Conservation (phyloP, 2,797 vertebrate species). For the Periparus ater region DNA sequence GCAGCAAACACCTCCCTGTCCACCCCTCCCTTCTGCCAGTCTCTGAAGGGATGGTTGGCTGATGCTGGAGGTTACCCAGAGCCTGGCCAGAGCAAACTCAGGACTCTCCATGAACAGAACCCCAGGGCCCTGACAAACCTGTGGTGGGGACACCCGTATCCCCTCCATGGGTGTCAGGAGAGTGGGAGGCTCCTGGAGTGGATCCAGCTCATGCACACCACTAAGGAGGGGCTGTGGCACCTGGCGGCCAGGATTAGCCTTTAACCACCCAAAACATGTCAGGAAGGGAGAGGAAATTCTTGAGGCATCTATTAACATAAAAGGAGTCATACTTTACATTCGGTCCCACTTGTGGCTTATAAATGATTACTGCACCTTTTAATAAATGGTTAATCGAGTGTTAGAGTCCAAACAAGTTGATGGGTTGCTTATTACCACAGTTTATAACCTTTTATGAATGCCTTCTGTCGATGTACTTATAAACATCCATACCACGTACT, state of each 20-base stretch:
- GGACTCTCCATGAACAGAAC: background rate
- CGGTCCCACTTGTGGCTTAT: constrained; percentile 24
- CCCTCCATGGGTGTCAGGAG: background rate
- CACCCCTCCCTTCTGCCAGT: background rate
- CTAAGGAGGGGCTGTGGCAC: background rate
- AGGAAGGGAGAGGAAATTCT: constrained; percentile 6
- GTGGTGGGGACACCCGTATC: fast-evolving
- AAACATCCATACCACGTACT: constrained; percentile 56
- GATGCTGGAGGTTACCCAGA: background rate
- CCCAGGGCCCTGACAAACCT: background rate
- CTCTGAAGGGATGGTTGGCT: background rate
- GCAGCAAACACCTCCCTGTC: background rate
- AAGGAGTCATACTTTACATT: background rate
- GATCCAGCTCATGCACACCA: background rate
- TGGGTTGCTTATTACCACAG: constrained; percentile 60
- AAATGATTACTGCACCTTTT: constrained; percentile 60
- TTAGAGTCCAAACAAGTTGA: constrained; percentile 62
- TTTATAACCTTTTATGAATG: constrained; percentile 67
- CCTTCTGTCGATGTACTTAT: constrained; percentile 48
- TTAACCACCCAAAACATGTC: constrained; percentile 4
- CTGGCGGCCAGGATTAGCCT: background rate
- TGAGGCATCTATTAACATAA: constrained; percentile 39
- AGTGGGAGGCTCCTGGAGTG: background rate
- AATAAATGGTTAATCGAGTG: constrained; percentile 63
- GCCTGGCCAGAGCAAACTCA: background rate